Base-by-base conservation (phyloP, 1,140 invertebrate genomes). In the Brachionus manjavacas region DNA sequence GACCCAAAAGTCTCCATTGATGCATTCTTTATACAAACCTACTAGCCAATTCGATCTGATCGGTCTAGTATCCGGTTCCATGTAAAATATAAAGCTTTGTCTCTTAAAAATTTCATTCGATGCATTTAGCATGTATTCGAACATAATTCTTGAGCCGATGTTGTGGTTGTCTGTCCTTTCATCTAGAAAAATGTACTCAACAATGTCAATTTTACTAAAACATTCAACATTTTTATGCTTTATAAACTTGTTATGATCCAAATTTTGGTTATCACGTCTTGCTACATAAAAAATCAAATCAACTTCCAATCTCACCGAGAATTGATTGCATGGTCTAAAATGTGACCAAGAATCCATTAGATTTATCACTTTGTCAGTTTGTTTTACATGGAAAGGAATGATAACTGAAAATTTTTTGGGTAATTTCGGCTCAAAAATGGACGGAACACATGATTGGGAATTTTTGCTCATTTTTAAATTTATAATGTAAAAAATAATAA, bases 121-220 rank as follows among this genome's bases (percentile, higher is more conserved):
- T 78, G 23, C 41, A 23, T 14, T 6, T 4, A 78, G 16, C 41
- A 78, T 49, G 23, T 78, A 78, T 25, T 78, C 74, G 35, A 78
- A 78, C 74, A 78, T 78, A 16, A 78, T n/a, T 78, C 74, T 46
- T n/a, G 74, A 46, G 28, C 74, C 74, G 7, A 46, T 14, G 23
- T 41, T 28, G 12, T 78, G 74, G 6, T 78, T 46, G 39, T 78
- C 74, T 28, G 12, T 6, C 4, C 39, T 78, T 1, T 43, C 16
- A 20, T 78, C 49, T 25, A 43, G 35, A 43, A 41, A 78, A 41
- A 41, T 55, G 23, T 41, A 78, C 20, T 78, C 39, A 14, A 78
- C 66, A 70, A 70, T 70, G 9, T 70, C 35, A 16, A 78, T n/a
- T 28, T 55, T 11, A 20, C 12, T 6, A 78, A 55, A 55, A n/a